Evolutionary conservation across 2,797 vertebrate species (phyloP), one percentile per base, ranked within the genome.

Genomic region (Netta rufina): DNA sequence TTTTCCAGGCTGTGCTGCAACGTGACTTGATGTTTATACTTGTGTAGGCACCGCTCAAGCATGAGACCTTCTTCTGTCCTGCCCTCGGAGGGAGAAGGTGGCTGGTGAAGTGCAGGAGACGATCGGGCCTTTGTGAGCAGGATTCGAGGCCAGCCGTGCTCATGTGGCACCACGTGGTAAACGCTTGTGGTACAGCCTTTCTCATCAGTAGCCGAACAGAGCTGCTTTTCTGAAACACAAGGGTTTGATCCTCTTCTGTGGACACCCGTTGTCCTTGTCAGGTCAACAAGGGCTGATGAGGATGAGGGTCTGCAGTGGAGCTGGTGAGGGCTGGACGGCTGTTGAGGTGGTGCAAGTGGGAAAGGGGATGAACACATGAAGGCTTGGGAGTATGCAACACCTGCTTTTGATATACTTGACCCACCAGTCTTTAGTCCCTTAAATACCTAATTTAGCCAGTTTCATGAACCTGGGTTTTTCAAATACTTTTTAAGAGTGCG

Each of bases 401-500:
- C 22, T 1, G 2, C 24, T 84, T 61, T 9, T 75, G 27, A 30
- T 56, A 27, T 49, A 10, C 15, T 64, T n/a, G 39, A 41, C 11
- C 5, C 16, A 33, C 5, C 13, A 38, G 43, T 2, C 49, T 90
- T 57, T 8, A n/a, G 30, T 9, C 15, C 67, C 8, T 8, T 28
- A 64, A 83, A 5, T 45, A 30, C 8, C 18, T 57, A 19, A 33
- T 83, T 74, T 20, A 20, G 12, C 56, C 60, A 25, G 18, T 69
- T 80, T 41, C 8, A 11, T 43, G 32, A 27, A 11, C 7, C 6
- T 53, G 51, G 8, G 12, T 67, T 56, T 56, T 72, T 72, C 43
- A 67, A 2, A n/a, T 60, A 17, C 33, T 79, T 73, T 51, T 3
- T 22, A 30, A 30, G 21, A 53, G 16, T 19, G 15, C 0, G 0